Base-by-base conservation (phyloP, 2,888 invertebrate genomes). In the Calephelis perditalis region DNA sequence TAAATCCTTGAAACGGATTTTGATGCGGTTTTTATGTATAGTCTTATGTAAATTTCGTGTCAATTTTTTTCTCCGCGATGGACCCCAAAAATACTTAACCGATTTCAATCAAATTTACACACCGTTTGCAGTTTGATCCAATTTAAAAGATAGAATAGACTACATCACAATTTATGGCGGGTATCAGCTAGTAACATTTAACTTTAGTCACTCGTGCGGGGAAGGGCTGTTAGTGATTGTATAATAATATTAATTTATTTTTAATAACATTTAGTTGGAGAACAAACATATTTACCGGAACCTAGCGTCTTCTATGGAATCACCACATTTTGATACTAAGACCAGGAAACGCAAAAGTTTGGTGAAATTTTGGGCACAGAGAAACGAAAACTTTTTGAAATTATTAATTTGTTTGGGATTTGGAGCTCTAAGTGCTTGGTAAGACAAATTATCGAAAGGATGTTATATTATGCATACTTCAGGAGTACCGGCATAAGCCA, bases 371-470 rank as follows among this genome's bases (percentile, higher is more conserved):
- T 87, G 84, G 85, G 68, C 73, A 2, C 69, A 67, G 40, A 75
- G 68, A 45, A 84, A 79, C 52, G 75, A 79, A 45, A 75, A 65
- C 62, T 84, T 80, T 67, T 70, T 84, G 47, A 83, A 77, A 60
- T 43, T 85, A 3, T 49, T 86, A 2, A 67, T 85, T 3, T 66
- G 63, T 40, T 64, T 84, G 47, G 85, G 82, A 11, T 76, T 76
- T 63, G 73, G 78, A 52, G 79, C 84, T n/a, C 67, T 86, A 10
- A 70, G 69, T 7, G 75, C 75, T 43, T 86, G 85, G 85, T 84
- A 77, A 45, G 45, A 49, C n/a, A 8, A 26, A 4, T 26, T 26
- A 26, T 26, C 26, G 26, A 26, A 26, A 26, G 26, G 26, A 26
- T 26, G 3, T 26, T 26, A 26, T 26, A 26, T 26, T 26, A 26